A percentile compares a stretch with the other conserved stretches of the same genome.
phyloP scores from a whole-genome alignment of 2,797 vertebrate species.

The Danio kyathit region DNA sequence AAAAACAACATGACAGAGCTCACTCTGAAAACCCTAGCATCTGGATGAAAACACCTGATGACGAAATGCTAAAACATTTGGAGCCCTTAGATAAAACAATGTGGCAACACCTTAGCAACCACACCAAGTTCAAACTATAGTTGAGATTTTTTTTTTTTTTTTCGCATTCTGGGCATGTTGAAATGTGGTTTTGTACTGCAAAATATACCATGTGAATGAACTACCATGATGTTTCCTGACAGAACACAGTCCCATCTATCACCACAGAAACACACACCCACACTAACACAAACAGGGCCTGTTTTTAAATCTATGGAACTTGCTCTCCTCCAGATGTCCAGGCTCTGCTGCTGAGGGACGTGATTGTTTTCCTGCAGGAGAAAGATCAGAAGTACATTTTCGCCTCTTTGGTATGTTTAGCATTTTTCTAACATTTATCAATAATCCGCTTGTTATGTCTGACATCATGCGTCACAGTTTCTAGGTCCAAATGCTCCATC shows the following conservation, averaged over 20 bases:
- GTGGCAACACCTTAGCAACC: neutral
- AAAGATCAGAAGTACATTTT: slow-evolving; percentile 95
- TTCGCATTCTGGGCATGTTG: neutral
- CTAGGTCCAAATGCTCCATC: too few relatives aligned
- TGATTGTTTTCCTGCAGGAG: slow-evolving; percentile 92
- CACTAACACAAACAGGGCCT: slow-evolving; percentile 2
- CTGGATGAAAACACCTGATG: neutral
- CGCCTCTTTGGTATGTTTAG: slow-evolving; percentile 86
- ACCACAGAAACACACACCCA: slow-evolving; percentile 9
- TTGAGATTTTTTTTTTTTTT: neutral
- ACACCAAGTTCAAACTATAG: neutral
- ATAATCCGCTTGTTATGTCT: neutral
- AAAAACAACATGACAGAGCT: neutral
- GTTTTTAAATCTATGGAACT: slow-evolving; percentile 3
- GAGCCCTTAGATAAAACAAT: neutral
- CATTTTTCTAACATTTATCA: neutral
- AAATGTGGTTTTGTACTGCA: neutral
- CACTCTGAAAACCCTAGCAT: neutral
- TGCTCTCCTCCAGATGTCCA: slow-evolving; percentile 83
- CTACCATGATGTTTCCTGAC: neutral
- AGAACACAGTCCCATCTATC: neutral
- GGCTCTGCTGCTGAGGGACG: slow-evolving; percentile 89
- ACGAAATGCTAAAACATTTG: too few relatives aligned
- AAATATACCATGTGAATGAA: neutral
- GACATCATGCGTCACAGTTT: too few relatives aligned